Percentiles rank a stretch among this genome's conserved stretches.
Conservation (phyloP, 2,113 vertebrate genomes). For the Poeciliopsis retropinna region DNA sequence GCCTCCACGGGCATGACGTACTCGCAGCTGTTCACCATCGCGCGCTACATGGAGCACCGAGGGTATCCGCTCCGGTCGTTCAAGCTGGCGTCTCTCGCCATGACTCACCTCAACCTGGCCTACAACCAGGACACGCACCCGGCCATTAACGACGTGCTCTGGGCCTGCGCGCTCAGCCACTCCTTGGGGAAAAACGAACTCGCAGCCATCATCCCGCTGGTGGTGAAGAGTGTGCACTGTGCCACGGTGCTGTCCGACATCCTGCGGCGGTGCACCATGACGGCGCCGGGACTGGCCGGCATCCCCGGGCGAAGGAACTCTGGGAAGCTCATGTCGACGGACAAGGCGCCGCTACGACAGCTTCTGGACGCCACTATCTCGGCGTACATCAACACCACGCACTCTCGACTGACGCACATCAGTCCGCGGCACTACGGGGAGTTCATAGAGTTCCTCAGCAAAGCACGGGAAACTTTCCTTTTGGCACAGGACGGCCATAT, state of each 20-base stretch:
- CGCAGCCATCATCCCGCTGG: conserved; percentile 94
- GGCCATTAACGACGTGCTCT: conserved; percentile 97
- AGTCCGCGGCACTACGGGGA: conserved; percentile 97
- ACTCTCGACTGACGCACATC: conserved; percentile 98
- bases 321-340: conserved; percentile 97
- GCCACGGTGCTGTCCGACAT: conserved; percentile 98
- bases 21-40: conserved; percentile 97
- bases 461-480: conserved; percentile 95
- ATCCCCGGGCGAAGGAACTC: conserved; percentile 96
- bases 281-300: conserved; percentile 92
- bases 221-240: conserved; percentile 98
- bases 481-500: conserved; percentile 96
- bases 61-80: conserved; percentile 96
- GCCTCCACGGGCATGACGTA: conserved; percentile 96
- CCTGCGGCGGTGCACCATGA: conserved; percentile 95
- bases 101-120: conserved; percentile 97
- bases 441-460: conserved; percentile 98
- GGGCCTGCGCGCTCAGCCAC: conserved; percentile 97
- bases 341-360: conserved; percentile 96
- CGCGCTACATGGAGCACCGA: conserved; percentile 98
- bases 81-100: conserved; percentile 95
- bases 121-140: conserved; percentile 99
- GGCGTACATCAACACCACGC: conserved; percentile 98
- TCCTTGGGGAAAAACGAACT: conserved; percentile 99
- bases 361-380: conserved; percentile 96